phyloP scores from a whole-genome alignment of 2,113 vertebrate genomes.

The Hippoglossus stenolepis region DNA sequence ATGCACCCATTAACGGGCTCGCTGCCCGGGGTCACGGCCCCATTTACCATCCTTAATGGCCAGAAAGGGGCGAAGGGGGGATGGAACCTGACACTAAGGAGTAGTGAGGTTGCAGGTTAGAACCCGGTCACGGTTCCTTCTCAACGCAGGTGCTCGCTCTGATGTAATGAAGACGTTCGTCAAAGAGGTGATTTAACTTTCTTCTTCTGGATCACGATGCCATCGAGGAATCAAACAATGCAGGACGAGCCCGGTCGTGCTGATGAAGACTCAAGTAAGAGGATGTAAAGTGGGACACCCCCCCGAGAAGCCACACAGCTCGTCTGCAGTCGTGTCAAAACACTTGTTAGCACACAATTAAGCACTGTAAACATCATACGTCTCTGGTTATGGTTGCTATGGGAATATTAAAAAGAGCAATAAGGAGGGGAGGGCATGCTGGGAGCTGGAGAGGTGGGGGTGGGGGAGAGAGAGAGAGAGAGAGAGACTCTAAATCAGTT shows the following conservation, averaged over 20 bases:
- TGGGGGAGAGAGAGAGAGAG: background rate
- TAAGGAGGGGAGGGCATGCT: background rate
- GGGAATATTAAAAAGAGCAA: conserved; percentile 31
- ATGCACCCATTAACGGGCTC: conserved; percentile 57
- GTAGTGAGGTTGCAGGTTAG: conserved; percentile 47
- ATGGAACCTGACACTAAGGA: conserved; percentile 52
- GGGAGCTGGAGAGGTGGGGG: background rate
- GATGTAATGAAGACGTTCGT: background rate
- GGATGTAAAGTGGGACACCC: conserved; percentile 18
- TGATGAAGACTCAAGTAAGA: conserved; percentile 36
- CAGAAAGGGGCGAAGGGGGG: background rate
- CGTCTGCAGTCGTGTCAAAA: conserved; percentile 45
- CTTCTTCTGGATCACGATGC: background rate
- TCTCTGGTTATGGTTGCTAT: conserved; percentile 55
- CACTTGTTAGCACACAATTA: conserved; percentile 44
- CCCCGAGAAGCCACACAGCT: conserved; percentile 12
- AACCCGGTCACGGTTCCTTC: conserved; percentile 24
- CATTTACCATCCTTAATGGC: conserved; percentile 54
- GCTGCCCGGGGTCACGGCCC: conserved; percentile 51
- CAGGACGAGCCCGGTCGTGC: background rate
- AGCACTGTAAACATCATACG: conserved; percentile 60
- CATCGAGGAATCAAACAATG: conserved; percentile 10
- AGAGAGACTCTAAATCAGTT: conserved; percentile 20
- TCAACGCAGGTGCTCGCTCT: conserved; percentile 25
- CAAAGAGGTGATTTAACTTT: background rate